Evolutionary conservation across 2,113 vertebrate genomes (phyloP).

Genomic region (Eira barbara): DNA sequence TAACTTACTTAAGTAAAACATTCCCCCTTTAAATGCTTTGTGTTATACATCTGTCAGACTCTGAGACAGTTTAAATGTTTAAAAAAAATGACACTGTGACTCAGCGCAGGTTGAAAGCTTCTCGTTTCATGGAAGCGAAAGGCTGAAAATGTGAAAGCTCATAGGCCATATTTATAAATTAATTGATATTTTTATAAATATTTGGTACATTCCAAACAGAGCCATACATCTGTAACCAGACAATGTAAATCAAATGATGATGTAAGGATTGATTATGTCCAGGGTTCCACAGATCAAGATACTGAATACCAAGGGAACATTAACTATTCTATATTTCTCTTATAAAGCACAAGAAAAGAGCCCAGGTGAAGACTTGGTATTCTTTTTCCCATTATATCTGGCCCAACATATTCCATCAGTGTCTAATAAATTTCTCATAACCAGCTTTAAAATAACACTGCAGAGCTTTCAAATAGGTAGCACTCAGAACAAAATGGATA

Average conservation of each 20-base stretch:
- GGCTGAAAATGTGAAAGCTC: neutral
- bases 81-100: neutral
- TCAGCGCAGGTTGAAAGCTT: neutral
- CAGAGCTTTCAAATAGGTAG: neutral
- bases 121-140: neutral
- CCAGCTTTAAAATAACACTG: neutral
- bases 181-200: neutral
- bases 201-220: neutral
- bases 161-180: neutral
- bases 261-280: neutral
- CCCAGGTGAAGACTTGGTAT: neutral
- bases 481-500: conserved; percentile 2
- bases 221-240: neutral
- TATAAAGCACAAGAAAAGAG: neutral
- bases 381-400: neutral
- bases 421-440: conserved; percentile 16
- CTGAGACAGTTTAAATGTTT: neutral
- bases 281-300: neutral
- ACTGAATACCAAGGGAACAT: neutral
- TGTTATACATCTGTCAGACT: conserved; percentile 9
- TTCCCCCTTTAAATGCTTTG: neutral
- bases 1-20: conserved; percentile 23
- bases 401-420: neutral
- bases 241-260: neutral
- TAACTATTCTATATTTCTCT: neutral